Percentiles rank a stretch among this genome's conserved stretches.
These are phyloP conservation scores for Rhopalosiphum maidis DNA, from an alignment of 1,140 invertebrate genomes.

Conservation along the genomic window DNA sequence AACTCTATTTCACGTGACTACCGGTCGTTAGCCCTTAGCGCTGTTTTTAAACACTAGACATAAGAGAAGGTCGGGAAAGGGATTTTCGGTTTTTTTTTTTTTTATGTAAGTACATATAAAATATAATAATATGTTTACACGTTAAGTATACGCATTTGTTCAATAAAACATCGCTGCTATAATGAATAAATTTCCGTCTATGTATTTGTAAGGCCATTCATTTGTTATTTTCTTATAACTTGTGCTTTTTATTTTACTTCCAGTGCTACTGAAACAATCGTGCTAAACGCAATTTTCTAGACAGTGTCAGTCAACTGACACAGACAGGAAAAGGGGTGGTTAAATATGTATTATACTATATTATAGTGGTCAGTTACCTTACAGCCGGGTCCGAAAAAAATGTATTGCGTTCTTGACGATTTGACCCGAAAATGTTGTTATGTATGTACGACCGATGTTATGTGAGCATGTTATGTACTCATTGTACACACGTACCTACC, in stretches of 20 bases:
- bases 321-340: neutral
- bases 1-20: conserved; percentile 46
- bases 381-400: neutral
- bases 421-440: conserved; percentile 13
- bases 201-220: neutral
- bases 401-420: neutral
- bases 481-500: neutral
- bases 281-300: conserved; percentile 45
- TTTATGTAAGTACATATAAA: neutral
- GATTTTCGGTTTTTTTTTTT: conserved; percentile 11
- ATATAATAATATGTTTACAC: neutral
- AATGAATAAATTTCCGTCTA: conserved; percentile 5
- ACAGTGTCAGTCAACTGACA: conserved; percentile 34
- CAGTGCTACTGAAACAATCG: neutral
- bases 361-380: conserved; percentile 37
- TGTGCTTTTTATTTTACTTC: neutral
- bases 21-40: conserved; percentile 43
- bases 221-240: neutral
- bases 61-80: neutral
- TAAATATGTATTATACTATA: neutral
- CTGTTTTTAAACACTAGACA: neutral
- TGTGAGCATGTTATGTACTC: neutral
- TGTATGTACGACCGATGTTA: neutral
- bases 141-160: neutral
- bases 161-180: neutral